Evolutionary conservation across 2,113 vertebrate species (phyloP), one percentile per base, ranked within the genome.

Genomic region (Camarhynchus parvulus): DNA sequence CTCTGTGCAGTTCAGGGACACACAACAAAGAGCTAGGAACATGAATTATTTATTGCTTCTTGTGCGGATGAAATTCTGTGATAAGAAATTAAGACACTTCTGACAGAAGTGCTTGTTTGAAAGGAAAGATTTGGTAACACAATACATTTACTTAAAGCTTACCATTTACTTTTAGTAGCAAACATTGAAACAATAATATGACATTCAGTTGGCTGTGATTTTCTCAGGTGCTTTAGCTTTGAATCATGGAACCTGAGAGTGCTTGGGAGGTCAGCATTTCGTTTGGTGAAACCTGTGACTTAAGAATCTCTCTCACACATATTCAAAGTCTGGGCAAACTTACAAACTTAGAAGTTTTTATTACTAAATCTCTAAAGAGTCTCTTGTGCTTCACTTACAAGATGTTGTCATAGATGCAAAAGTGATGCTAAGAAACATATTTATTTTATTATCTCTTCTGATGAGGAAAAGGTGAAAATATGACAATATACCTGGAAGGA

Each of bases 1-100:
- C 96, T 97, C 97, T 92, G 89, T 93, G 98, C 97, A 97, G 98
- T 98, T 98, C 96, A 97, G 98, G 98, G 98, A 98, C 97, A 97
- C 93, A 96, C 98, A 98, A 98, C 98, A 98, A 98, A 98, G 98
- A 98, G 96, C 97, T 83, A 39, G 90, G 58, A 86, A 74, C 97
- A 98, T 98, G 98, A 98, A 99, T 98, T 98, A 98, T 98, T 98
- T 98, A 99, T 98, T 96, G 93, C 89, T 97, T 89, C 97, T 97
- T 90, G 95, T 97, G 97, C 35, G 96, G 97, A 97, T 98, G 98
- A 97, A 98, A 98, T 98, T 98, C 97, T 97, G 96, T 97, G 98
- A 98, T 97, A 97, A 98, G 98, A 98, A 98, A 98, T 98, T 98
- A 98, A 98, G 98, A 98, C 96, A 97, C 98, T 98, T 98, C 97